phyloP scores from a whole-genome alignment of 2,797 vertebrate species.

The Eulemur albifrons region DNA sequence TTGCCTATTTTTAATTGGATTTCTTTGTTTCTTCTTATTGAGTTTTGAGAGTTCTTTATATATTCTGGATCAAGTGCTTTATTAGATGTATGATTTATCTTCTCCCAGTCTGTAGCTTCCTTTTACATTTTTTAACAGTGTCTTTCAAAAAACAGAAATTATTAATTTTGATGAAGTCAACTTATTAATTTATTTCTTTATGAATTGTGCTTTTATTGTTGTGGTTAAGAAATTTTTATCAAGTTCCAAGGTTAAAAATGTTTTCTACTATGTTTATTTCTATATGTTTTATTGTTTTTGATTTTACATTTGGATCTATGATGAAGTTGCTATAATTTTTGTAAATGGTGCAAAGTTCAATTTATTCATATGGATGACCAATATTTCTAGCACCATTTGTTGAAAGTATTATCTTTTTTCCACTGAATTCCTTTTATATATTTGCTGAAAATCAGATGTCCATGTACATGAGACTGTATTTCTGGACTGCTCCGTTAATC shows the following conservation, averaged over 20 bases:
- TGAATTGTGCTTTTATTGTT: background rate
- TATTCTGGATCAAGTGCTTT: background rate
- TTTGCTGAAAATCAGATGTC: background rate
- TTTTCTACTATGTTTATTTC: background rate
- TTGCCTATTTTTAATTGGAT: background rate
- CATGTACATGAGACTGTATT: background rate
- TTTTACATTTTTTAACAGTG: background rate
- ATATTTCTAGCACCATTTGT: background rate
- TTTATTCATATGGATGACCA: background rate
- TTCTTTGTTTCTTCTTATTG: background rate
- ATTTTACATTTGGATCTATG: background rate
- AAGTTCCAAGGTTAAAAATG: background rate
- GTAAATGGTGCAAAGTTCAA: background rate
- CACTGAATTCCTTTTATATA: background rate
- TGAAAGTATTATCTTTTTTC: background rate
- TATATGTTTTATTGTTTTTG: background rate
- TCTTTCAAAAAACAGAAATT: background rate
- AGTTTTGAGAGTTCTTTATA: background rate
- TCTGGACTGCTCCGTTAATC: background rate
- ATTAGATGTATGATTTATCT: background rate
- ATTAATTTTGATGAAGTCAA: background rate
- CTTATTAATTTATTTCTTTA: background rate
- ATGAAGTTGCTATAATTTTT: background rate
- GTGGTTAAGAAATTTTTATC: background rate
- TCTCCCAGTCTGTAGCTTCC: background rate